phyloP scores from a whole-genome alignment of 1,140 invertebrate genomes.

The Pristionchus pacificus region DNA sequence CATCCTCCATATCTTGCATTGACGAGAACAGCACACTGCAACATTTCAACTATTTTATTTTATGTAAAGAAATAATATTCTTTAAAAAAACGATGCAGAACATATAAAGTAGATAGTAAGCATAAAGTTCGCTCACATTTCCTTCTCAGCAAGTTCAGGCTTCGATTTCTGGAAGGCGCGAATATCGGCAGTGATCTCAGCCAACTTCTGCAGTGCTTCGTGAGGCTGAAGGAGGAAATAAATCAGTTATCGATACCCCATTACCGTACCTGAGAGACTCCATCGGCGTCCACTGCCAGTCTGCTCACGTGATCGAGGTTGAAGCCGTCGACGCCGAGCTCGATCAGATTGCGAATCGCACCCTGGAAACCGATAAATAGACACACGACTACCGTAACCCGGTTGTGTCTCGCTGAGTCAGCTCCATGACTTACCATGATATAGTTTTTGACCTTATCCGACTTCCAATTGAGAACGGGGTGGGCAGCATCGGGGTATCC shows the following conservation, averaged over 20 bases:
- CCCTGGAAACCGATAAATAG: background rate
- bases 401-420: background rate
- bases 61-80: background rate
- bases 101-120: background rate
- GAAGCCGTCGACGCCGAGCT: constrained; percentile 36
- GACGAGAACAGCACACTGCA: constrained; percentile 31
- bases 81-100: background rate
- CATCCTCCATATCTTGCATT: constrained; percentile 21
- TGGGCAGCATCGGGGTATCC: constrained; percentile 18
- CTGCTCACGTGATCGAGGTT: constrained; percentile 31
- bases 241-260: background rate
- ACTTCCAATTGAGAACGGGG: constrained; percentile 34
- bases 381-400: background rate
- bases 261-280: constrained; percentile 19
- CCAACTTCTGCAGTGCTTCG: constrained; percentile 3
- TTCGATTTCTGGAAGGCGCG: background rate
- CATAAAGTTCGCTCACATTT: constrained; percentile 10
- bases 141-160: constrained; percentile 22
- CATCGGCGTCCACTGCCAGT: constrained; percentile 21
- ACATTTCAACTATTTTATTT: constrained; percentile 11
- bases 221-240: constrained; percentile 12
- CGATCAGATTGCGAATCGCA: constrained; percentile 24
- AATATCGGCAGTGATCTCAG: constrained; percentile 14
- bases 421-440: constrained; percentile 8
- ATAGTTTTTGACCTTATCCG: constrained; percentile 18